phyloP scores from a whole-genome alignment of 1,140 invertebrate genomes.

The Bombus consobrinus region DNA sequence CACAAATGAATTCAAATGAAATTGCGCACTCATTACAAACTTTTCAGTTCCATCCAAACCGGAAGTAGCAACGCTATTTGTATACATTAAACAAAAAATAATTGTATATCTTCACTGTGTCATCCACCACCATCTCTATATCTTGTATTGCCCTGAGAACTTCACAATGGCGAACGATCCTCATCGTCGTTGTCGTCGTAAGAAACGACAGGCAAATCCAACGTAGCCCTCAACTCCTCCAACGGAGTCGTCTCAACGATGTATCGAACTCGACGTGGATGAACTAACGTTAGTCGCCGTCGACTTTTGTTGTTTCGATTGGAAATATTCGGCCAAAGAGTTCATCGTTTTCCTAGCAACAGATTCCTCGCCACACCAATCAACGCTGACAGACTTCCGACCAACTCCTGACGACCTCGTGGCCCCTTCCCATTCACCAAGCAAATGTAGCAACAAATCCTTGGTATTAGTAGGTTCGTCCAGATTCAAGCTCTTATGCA shows the following conservation, averaged over 20 bases:
- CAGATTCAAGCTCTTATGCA: conserved; percentile 78
- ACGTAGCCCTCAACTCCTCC: not conserved
- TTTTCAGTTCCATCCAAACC: not conserved
- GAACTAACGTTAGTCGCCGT: conserved; percentile 33
- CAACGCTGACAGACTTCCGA: conserved; percentile 79
- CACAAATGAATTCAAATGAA: conserved; percentile 20
- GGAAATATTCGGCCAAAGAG: conserved; percentile 81
- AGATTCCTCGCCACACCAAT: conserved; percentile 78
- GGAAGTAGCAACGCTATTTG: not conserved
- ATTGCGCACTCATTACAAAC: not conserved
- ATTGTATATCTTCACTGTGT: not conserved
- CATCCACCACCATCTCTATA: not conserved
- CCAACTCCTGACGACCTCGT: conserved; percentile 59
- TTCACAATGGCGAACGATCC: not conserved
- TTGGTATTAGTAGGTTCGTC: conserved; percentile 85
- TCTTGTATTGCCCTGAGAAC: conserved; percentile 1
- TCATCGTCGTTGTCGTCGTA: not conserved
- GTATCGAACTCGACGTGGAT: conserved; percentile 58
- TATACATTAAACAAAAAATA: not conserved
- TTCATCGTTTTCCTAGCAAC: conserved; percentile 80
- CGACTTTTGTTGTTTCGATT: conserved; percentile 76
- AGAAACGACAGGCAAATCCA: not conserved
- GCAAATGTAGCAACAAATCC: conserved; percentile 87
- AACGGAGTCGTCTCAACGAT: conserved; percentile 61
- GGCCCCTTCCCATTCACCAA: conserved; percentile 88